phyloP scores from a whole-genome alignment of 2,113 vertebrate species.

The Brachypteracias leptosomus region DNA sequence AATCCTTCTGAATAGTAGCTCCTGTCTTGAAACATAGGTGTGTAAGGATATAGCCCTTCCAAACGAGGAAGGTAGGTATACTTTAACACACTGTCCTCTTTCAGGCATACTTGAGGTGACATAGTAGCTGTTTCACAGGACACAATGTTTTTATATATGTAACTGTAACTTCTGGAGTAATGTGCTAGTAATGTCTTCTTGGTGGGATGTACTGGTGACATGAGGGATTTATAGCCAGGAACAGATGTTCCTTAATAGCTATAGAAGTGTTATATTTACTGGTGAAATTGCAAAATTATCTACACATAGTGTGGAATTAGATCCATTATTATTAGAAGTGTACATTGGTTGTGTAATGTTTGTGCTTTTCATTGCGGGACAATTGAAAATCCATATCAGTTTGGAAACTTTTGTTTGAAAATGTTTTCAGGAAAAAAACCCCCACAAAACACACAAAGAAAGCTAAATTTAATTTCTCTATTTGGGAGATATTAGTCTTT shows the following conservation, averaged over 20 bases:
- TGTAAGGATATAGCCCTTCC: not conserved
- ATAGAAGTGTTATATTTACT: not conserved
- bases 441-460: too few species aligned
- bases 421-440: not conserved
- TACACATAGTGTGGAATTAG: not conserved
- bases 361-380: not conserved
- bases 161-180: constrained; percentile 28
- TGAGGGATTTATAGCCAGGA: constrained; percentile 55
- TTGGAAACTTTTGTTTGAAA: not conserved
- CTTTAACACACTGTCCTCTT: not conserved
- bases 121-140: not conserved
- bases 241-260: constrained; percentile 61
- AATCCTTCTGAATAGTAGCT: not conserved
- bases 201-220: constrained; percentile 39
- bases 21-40: not conserved
- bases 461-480: not conserved
- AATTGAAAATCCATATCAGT: not conserved
- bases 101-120: constrained; percentile 6
- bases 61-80: not conserved
- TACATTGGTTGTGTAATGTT: not conserved
- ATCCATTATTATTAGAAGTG: constrained; percentile 12
- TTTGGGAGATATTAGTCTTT: not conserved
- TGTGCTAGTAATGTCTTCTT: constrained; percentile 24
- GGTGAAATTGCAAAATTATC: constrained; percentile 39
- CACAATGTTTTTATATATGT: constrained; percentile 5